phyloP scores from a whole-genome alignment of 2,888 invertebrate species.

The Nomada fabriciana region DNA sequence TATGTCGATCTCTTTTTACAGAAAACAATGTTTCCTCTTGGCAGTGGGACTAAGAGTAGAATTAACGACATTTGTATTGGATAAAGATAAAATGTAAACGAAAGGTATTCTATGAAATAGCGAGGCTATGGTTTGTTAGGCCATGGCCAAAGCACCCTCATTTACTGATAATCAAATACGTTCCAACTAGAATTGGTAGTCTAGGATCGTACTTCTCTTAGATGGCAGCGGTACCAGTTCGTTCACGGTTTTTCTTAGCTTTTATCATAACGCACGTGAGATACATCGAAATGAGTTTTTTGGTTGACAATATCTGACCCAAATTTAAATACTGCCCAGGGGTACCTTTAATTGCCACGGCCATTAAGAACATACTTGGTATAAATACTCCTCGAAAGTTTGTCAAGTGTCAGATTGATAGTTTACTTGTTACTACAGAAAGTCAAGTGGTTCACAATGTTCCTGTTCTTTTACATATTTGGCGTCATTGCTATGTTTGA shows the following conservation, averaged over 20 bases:
- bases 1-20: too few species aligned
- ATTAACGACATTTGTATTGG: not conserved
- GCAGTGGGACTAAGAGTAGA: not conserved
- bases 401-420: constrained; percentile 30
- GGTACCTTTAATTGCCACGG: constrained; percentile 52
- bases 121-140: not conserved
- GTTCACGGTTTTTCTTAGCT: constrained; percentile 46
- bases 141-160: not conserved
- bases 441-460: constrained; percentile 42
- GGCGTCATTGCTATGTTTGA: constrained; percentile 4
- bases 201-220: constrained; percentile 34
- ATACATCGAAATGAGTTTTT: constrained; percentile 71
- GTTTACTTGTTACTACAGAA: constrained; percentile 20
- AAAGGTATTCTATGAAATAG: not conserved
- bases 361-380: constrained; percentile 43
- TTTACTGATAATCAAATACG: constrained; percentile 8
- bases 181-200: constrained; percentile 27
- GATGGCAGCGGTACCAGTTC: constrained; percentile 44
- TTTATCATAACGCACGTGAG: constrained; percentile 68
- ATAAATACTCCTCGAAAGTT: constrained; percentile 48
- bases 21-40: not conserved
- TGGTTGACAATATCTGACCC: constrained; percentile 69
- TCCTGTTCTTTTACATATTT: constrained; percentile 27
- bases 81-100: not conserved
- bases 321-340: constrained; percentile 70